A percentile compares a stretch with the other conserved stretches of the same genome.
These are phyloP conservation scores for Sylvietta virens DNA, from an alignment of 2,113 vertebrate species.

Conservation along the genomic window DNA sequence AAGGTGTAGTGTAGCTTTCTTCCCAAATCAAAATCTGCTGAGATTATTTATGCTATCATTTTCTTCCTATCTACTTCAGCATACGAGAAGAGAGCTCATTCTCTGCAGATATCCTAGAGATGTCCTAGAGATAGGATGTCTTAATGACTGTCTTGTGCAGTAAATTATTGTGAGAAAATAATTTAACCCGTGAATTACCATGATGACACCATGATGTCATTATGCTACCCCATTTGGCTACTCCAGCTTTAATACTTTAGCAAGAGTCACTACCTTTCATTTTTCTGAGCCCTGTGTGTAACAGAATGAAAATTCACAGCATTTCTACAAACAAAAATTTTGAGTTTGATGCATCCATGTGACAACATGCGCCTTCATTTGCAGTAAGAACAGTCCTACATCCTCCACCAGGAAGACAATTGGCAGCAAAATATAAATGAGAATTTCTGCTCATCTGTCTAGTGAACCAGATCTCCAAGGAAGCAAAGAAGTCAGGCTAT, in stretches of 20 bases:
- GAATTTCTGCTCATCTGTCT: neutral
- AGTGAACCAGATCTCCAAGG: neutral
- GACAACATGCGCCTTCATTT: neutral
- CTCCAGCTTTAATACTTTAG: neutral
- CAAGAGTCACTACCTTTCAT: neutral
- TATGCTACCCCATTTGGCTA: neutral
- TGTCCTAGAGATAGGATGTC: neutral
- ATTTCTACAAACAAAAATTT: neutral
- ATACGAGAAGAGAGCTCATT: neutral
- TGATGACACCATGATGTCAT: neutral
- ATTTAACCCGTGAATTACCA: neutral
- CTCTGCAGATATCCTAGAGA: neutral
- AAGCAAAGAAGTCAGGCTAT: neutral
- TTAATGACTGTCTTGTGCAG: neutral
- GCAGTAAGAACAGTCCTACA: neutral
- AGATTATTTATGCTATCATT: neutral
- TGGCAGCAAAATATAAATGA: neutral
- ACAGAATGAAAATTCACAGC: neutral
- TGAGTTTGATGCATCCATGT: neutral
- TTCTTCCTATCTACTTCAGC: neutral
- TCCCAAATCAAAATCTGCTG: neutral
- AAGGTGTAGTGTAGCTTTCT: neutral
- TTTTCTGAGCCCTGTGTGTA: neutral
- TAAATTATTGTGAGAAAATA: neutral
- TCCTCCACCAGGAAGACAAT: neutral